Base-by-base conservation (phyloP, 2,888 invertebrate genomes). In the Tubiluchus corallicola region DNA sequence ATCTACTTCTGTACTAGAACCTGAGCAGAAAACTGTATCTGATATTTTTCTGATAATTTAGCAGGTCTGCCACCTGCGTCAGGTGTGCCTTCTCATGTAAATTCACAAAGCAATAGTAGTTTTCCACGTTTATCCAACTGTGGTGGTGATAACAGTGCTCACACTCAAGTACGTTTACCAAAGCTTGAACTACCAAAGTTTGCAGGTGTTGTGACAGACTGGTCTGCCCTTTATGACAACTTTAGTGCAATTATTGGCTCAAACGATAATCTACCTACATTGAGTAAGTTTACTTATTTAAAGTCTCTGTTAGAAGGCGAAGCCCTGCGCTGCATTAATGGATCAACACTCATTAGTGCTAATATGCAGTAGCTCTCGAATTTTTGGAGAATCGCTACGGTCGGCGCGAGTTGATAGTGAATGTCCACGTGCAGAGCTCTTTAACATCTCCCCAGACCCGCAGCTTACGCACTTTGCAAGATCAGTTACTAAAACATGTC, bases 201-300 rank as follows among this genome's bases (percentile, higher is more conserved):
- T n/a, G 9, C 9, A 29, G 29, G 29, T 9, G 29, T 9, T 9
- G 29, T 29, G 29, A 29, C 29, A n/a, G 29, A 29, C 9, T 29
- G 29, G 29, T n/a, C 9, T 9, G 9, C 29, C 29, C n/a, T 29
- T n/a, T 29, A n/a, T 9, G 29, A 29, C n/a, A 9, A n/a, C 29
- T 29, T 29, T 29, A 29, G 29, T 29, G 29, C 29, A 9, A 9
- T 29, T 9, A n/a, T 29, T 9, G 29, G n/a, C n/a, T 9, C 9
- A n/a, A 9, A 9, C 9, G 29, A 29, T 9, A n/a, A n/a, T n/a
- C n/a, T 29, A n/a, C 29, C 29, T 29, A n/a, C 29, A 9, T 9
- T 29, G 9, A 29, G 29, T 29, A 29, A 29, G 29, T 29, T 29
- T n/a, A 29, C 29, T n/a, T 29, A 29, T n/a, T 29, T 29, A n/a